Percentiles rank a stretch among this genome's conserved stretches.
phyloP scores from a whole-genome alignment of 2,888 invertebrate genomes.

The Callinectes sapidus region DNA sequence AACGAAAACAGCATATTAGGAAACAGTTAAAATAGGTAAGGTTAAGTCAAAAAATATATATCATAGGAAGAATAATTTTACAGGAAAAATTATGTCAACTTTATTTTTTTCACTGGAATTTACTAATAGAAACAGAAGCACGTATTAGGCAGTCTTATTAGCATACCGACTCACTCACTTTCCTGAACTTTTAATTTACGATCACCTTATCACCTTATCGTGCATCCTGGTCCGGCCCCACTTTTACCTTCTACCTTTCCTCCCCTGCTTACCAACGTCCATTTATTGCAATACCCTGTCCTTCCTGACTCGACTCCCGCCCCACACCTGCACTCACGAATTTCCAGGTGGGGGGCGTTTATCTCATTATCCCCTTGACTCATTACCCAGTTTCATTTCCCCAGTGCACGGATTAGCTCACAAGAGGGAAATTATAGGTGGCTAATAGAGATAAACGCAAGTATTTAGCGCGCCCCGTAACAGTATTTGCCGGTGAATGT shows the following conservation, averaged over 20 bases:
- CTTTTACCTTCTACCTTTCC: neutral
- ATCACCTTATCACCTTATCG: neutral
- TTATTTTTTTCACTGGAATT: too few species aligned
- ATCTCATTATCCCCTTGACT: constrained; percentile 12
- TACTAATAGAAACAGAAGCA: too few species aligned
- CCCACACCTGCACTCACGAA: neutral
- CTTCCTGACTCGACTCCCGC: neutral
- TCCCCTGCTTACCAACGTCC: neutral
- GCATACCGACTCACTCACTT: neutral
- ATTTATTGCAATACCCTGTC: neutral
- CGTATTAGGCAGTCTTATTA: neutral
- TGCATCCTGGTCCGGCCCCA: neutral
- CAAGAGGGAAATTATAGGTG: neutral
- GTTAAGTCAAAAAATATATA: too few species aligned
- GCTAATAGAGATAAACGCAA: neutral
- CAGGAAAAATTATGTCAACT: too few species aligned
- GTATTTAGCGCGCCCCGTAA: neutral
- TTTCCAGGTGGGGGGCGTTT: neutral
- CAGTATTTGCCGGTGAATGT: constrained; percentile 7
- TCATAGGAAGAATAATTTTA: too few species aligned
- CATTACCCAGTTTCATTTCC: neutral
- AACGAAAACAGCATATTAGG: too few species aligned
- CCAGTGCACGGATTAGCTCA: neutral
- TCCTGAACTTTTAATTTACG: neutral
- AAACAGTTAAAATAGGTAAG: too few species aligned